Conservation (phyloP, 2,888 invertebrate species). For the Amiota communis region DNA sequence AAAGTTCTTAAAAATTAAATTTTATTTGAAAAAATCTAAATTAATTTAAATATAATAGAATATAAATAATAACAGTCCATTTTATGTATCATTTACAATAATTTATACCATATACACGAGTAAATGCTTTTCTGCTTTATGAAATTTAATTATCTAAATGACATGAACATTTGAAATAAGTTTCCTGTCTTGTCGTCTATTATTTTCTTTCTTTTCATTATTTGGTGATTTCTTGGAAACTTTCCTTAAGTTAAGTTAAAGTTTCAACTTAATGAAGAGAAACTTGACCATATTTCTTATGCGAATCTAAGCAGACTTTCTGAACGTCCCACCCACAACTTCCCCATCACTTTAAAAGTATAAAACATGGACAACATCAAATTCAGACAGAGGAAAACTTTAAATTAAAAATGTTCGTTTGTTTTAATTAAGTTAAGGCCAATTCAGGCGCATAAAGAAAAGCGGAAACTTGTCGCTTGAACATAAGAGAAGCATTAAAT, state of each 20-base stretch:
- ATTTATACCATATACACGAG: too few species aligned
- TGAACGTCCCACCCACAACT: too few species aligned
- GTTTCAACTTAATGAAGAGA: conserved; percentile 20
- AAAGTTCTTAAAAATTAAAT: background rate
- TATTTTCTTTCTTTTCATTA: background rate
- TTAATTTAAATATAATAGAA: background rate
- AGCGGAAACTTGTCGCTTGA: background rate
- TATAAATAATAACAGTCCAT: background rate
- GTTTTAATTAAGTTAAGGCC: too few species aligned
- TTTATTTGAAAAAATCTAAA: too few species aligned
- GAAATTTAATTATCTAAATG: conserved; percentile 53
- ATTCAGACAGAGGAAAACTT: conserved; percentile 1
- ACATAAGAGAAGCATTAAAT: conserved; percentile 9
- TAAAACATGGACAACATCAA: too few species aligned
- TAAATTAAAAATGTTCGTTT: conserved; percentile 1
- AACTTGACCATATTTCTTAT: conserved; percentile 21
- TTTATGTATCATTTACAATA: too few species aligned
- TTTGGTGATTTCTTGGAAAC: conserved; percentile 1
- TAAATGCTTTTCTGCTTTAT: background rate
- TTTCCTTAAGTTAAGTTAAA: conserved; percentile 6
- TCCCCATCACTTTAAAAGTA: too few species aligned
- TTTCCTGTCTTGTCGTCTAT: background rate
- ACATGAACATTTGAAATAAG: conserved; percentile 33
- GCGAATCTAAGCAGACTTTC: too few species aligned
- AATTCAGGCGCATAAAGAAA: background rate